Evolutionary conservation across 1,140 invertebrate species (phyloP), one percentile per base, ranked within the genome.

Genomic region (Brevipalpus yothersi): DNA sequence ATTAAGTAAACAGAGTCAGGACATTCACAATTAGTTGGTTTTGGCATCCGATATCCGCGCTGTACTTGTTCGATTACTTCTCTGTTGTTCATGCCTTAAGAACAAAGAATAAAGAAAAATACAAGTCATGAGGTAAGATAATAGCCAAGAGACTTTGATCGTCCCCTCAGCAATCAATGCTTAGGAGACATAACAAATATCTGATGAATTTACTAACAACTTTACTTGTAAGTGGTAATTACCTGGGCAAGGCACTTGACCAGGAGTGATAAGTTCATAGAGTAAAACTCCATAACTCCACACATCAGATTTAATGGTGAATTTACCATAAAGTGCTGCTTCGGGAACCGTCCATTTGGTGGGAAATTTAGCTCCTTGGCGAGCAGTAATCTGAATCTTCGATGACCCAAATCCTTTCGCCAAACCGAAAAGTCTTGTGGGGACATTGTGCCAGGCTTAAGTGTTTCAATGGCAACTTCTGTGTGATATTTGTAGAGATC

Each of bases 341-440:
- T 96, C 92, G 0, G 92, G 91, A 1, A 91, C 87, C 7, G 91
- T 96, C 92, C 92, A 96, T 72, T 93, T 94, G 1, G 94, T 88
- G 0, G 86, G 86, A 74, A 94, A 94, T 61, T 88, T 76, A 2
- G 88, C 86, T 74, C 77, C 88, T 74, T 92, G 88, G 67, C 89
- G 83, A 12, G 91, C 91, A 72, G 90, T 96, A 97, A 69, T 95
- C 91, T 68, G 94, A 87, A 71, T 96, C 91, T 72, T 94, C 88
- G 67, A 95, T 93, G 13, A 95, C 82, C 66, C 91, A 79, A 8
- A n/a, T n/a, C n/a, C n/a, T n/a, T n/a, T n/a, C n/a, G 92, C 91
- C 54, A 97, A 74, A 42, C 92, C 93, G 71, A 97, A 97, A 97
- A 98, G 8, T 89, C 91, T 66, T 88, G 82, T 4, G 86, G 86